A percentile compares a stretch with the other conserved stretches of the same genome.
Evolutionary conservation across 2,113 vertebrate species (phyloP).

Genomic region (Pogona vitticeps): DNA sequence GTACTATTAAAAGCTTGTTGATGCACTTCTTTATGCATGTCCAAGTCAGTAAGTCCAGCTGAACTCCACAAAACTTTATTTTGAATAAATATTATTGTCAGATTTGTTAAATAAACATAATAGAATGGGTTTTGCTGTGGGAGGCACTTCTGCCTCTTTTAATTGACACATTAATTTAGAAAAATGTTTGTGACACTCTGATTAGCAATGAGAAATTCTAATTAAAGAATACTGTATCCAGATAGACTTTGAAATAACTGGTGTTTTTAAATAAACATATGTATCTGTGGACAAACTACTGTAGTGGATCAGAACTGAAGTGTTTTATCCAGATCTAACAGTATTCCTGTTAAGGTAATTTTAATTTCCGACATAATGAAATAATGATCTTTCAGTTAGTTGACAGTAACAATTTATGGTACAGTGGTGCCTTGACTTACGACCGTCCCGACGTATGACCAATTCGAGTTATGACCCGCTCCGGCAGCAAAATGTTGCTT

Average conservation of each 20-base stretch:
- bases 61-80: background rate
- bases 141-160: constrained; percentile 10
- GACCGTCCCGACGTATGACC: too few relatives aligned
- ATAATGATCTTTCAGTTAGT: background rate
- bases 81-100: background rate
- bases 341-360: background rate
- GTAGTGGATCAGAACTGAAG: background rate
- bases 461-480: too few relatives aligned
- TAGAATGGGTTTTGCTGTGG: constrained; percentile 19
- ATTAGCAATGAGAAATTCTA: constrained; percentile 30
- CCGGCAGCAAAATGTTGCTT: too few relatives aligned
- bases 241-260: background rate
- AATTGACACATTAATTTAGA: constrained; percentile 18
- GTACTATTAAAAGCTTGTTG: constrained; percentile 49
- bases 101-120: constrained; percentile 12
- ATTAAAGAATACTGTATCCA: constrained; percentile 9
- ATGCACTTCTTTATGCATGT: background rate
- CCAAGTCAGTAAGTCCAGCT: background rate
- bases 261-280: constrained; percentile 1
- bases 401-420: background rate
- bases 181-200: constrained; percentile 19
- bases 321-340: background rate
- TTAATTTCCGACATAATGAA: background rate
- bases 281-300: background rate
- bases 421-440: too few relatives aligned